phyloP scores from a whole-genome alignment of 1,140 invertebrate genomes.

The Lamellibrachia luymesi region DNA sequence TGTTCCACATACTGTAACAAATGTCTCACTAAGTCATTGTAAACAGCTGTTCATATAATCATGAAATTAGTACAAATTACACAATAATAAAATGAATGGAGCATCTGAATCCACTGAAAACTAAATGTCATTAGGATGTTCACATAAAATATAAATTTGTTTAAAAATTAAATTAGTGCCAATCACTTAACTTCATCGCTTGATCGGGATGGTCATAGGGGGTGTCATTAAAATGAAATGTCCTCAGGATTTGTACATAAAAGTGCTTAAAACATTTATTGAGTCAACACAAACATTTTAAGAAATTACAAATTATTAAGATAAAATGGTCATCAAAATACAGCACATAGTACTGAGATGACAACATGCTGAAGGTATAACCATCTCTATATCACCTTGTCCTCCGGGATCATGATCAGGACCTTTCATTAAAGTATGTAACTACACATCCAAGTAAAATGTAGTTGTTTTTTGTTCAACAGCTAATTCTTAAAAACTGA shows the following conservation, averaged over 20 bases:
- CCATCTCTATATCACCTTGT: too few relatives aligned
- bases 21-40: slow-evolving; percentile 6
- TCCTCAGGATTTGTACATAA: background rate
- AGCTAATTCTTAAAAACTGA: background rate
- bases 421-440: background rate
- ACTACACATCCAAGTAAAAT: background rate
- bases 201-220: background rate
- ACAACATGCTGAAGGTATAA: too few relatives aligned
- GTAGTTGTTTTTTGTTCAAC: too few relatives aligned
- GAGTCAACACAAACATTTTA: too few relatives aligned
- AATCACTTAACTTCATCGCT: too few relatives aligned
- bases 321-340: too few relatives aligned
- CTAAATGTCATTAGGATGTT: too few relatives aligned
- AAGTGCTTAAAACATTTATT: background rate
- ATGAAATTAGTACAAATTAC: background rate
- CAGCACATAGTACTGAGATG: too few relatives aligned
- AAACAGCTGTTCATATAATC: background rate
- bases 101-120: background rate
- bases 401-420: background rate
- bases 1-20: slow-evolving; percentile 90
- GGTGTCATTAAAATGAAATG: too few relatives aligned
- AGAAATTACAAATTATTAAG: too few relatives aligned
- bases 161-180: too few relatives aligned
- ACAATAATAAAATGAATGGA: background rate
- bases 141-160: too few relatives aligned